Conservation (phyloP, 2,888 invertebrate genomes). For the Monochamus alternatus region DNA sequence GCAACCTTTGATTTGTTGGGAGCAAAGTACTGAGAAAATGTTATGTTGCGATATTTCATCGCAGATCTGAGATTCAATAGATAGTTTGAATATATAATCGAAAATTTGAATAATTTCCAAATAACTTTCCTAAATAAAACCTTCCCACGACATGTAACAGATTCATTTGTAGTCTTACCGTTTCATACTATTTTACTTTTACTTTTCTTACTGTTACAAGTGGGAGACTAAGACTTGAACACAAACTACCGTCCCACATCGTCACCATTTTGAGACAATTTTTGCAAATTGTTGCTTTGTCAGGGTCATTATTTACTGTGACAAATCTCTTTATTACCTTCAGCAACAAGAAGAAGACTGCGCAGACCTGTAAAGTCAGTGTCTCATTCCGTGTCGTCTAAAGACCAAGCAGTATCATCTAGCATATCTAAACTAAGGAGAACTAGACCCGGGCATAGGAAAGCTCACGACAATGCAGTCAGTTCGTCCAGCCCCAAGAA, state of each 20-base stretch:
- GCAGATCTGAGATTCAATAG: not conserved
- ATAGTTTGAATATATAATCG: not conserved
- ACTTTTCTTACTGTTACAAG: conserved; percentile 2
- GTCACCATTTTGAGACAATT: not conserved
- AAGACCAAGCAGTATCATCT: conserved; percentile 77
- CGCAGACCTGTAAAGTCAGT: conserved; percentile 78
- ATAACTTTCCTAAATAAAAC: not conserved
- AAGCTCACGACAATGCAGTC: conserved; percentile 72
- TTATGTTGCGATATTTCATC: not conserved
- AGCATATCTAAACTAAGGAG: conserved; percentile 80
- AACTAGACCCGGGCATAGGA: conserved; percentile 75
- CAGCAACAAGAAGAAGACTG: conserved; percentile 80
- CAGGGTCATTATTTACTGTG: not conserved
- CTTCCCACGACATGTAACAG: not conserved
- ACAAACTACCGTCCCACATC: not conserved
- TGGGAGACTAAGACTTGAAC: not conserved
- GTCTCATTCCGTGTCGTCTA: conserved; percentile 70
- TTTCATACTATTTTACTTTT: conserved; percentile 1
- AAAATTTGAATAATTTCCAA: not conserved
- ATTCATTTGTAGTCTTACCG: not conserved
- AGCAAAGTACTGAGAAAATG: not conserved
- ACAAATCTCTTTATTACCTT: conserved; percentile 26
- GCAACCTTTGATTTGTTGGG: no score
- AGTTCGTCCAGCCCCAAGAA: conserved; percentile 73
- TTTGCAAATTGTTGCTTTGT: not conserved